phyloP scores from a whole-genome alignment of 2,797 vertebrate genomes.

The Melanotaenia pygmaea region DNA sequence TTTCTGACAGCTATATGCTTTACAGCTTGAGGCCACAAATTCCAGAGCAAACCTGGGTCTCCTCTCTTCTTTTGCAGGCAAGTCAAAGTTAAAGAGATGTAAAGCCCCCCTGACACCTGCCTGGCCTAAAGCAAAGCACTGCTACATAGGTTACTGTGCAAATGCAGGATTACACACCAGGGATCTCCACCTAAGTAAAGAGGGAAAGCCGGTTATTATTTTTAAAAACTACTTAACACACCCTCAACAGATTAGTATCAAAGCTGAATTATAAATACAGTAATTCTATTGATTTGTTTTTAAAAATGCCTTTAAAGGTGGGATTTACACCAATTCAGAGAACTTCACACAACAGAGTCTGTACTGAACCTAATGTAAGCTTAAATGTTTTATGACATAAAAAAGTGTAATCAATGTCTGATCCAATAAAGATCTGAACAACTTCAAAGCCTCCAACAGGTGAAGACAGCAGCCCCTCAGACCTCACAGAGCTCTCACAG shows the following conservation, averaged over 20 bases:
- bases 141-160: constrained; percentile 13
- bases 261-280: constrained; percentile 24
- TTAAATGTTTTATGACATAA: background rate
- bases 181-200: constrained; percentile 12
- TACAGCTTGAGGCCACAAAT: constrained; percentile 29
- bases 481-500: constrained; percentile 8
- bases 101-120: constrained; percentile 54
- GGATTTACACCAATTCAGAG: constrained; percentile 1
- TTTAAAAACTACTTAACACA: constrained; percentile 30
- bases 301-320: constrained; percentile 2
- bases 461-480: background rate
- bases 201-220: constrained; percentile 21
- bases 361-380: background rate
- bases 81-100: constrained; percentile 27
- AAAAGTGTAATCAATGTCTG: background rate
- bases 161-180: constrained; percentile 32
- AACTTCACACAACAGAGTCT: background rate
- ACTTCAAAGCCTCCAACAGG: background rate
- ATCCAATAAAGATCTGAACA: constrained; percentile 2
- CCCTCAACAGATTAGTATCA: constrained; percentile 18
- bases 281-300: constrained; percentile 18
- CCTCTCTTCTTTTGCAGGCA: background rate
- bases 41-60: constrained; percentile 45
- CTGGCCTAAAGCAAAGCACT: constrained; percentile 40
- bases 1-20: constrained; percentile 20